Conservation (phyloP, 2,888 invertebrate species). For the Caradrina kadenii region DNA sequence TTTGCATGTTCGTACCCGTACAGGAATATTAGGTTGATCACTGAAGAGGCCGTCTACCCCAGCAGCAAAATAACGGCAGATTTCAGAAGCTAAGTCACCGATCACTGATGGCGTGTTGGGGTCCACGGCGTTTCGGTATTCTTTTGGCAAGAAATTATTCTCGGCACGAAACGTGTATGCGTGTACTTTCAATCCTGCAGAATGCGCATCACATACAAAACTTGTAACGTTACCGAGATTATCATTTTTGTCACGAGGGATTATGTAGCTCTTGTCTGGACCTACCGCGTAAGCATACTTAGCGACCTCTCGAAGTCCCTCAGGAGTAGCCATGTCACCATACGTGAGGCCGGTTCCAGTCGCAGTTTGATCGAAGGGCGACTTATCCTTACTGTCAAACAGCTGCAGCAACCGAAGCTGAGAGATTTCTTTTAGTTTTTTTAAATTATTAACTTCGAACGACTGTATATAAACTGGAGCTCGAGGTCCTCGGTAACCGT, state of each 20-base stretch:
- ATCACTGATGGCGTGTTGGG: constrained; percentile 63
- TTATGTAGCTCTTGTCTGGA: constrained; percentile 83
- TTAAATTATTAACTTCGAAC: constrained; percentile 84
- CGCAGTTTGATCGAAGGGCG: constrained; percentile 79
- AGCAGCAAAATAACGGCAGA: constrained; percentile 78
- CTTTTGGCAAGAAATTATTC: constrained; percentile 80
- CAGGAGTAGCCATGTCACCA: constrained; percentile 80
- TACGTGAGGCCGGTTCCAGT: constrained; percentile 77
- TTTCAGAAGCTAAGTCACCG: constrained; percentile 79
- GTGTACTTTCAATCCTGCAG: constrained; percentile 81
- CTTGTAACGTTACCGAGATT: constrained; percentile 76
- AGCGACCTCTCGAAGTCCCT: constrained; percentile 80
- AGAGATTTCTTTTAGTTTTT: constrained; percentile 80
- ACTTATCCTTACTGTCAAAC: constrained; percentile 68
- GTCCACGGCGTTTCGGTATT: constrained; percentile 73
- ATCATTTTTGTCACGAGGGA: constrained; percentile 78
- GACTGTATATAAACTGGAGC: constrained; percentile 85
- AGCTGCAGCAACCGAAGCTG: constrained; percentile 80
- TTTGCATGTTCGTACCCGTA: constrained; percentile 67
- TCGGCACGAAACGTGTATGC: constrained; percentile 87
- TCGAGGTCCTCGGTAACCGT: constrained; percentile 76
- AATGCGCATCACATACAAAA: constrained; percentile 82
- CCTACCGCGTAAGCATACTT: constrained; percentile 85
- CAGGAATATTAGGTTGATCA: constrained; percentile 84
- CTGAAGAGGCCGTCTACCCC: constrained; percentile 85